Base-by-base conservation (phyloP, 1,140 invertebrate species). In the Heterodera schachtii region DNA sequence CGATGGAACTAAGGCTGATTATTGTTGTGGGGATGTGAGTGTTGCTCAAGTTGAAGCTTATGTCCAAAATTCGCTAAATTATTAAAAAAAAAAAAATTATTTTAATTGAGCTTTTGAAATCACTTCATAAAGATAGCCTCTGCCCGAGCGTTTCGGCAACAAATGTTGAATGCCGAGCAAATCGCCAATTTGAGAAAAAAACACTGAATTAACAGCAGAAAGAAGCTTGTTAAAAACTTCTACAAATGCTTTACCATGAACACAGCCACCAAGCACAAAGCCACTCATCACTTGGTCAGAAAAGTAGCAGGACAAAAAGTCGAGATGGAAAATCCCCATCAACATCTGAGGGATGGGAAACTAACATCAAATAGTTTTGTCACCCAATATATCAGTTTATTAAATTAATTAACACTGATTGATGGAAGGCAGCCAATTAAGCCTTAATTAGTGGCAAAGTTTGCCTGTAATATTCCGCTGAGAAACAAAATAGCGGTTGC, bases 241-340 rank as follows among this genome's bases (percentile, higher is more conserved):
- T 8, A 43, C 7, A 75, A 46, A 3, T 47, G n/a, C 19, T n/a
- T 19, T 31, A 78, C 77, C 77, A 77, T 88, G 87, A 21, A 88
- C 79, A 71, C 83, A 86, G n/a, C 87, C 87, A 43, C 87, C 87
- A 13, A 88, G 85, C 44, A 88, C 81, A 77, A 89, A 89, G n/a
- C 87, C 87, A 16, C 83, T 85, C 88, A 89, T 90, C 1, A 88
- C 88, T 79, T 89, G 87, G 57, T 89, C 87, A 9, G 88, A 89
- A 67, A 89, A 85, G 77, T 88, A 89, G 71, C 87, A 90, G 8
- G 88, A 85, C 19, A 90, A 74, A 75, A 89, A 89, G 74, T 89
- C 89, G 4, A 84, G 57, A 4, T 83, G 86, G 64, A 86, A 84
- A n/a, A 88, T 79, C n/a, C 86, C 87, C 83, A 88, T 84, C 21